Conservation (phyloP, 2,888 invertebrate species). For the Helobdella robusta region DNA sequence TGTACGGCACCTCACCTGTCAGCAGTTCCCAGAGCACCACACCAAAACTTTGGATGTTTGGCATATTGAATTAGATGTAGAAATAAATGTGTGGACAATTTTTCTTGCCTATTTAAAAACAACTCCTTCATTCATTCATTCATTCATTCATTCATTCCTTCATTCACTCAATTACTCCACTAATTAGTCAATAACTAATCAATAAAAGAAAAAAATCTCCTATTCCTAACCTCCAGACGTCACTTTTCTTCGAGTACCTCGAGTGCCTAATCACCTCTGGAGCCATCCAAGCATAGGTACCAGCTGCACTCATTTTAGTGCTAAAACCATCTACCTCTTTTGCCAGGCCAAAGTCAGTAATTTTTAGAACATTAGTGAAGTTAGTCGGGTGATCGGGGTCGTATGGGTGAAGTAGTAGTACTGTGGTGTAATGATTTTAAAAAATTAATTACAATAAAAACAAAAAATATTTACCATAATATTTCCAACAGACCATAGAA, state of each 20-base stretch:
- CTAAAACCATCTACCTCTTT: slow-evolving; percentile 90
- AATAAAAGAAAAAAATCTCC: not conserved
- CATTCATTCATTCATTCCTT: too few species aligned
- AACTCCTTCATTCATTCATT: too few species aligned
- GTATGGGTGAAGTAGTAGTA: not conserved
- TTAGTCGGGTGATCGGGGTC: not conserved
- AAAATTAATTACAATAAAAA: not conserved
- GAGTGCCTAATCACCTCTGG: slow-evolving; percentile 92
- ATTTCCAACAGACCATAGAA: too few species aligned
- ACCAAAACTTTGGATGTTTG: too few species aligned
- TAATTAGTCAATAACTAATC: too few species aligned
- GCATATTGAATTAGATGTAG: too few species aligned
- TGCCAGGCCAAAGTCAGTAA: slow-evolving; percentile 91
- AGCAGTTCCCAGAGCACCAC: slow-evolving; percentile 11
- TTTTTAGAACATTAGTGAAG: slow-evolving; percentile 72
- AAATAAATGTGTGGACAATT: too few species aligned
- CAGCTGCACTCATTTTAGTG: slow-evolving; percentile 76
- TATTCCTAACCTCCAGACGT: slow-evolving; percentile 78
- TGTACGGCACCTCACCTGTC: slow-evolving; percentile 10
- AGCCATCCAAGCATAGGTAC: slow-evolving; percentile 95
- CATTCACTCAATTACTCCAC: too few species aligned
- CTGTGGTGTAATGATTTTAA: not conserved
- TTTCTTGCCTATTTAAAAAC: too few species aligned
- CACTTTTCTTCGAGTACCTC: slow-evolving; percentile 86
- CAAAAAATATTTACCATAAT: too few species aligned